Evolutionary conservation across 1,140 invertebrate genomes (phyloP).

Genomic region (Macrotrachela quadricornifera): DNA sequence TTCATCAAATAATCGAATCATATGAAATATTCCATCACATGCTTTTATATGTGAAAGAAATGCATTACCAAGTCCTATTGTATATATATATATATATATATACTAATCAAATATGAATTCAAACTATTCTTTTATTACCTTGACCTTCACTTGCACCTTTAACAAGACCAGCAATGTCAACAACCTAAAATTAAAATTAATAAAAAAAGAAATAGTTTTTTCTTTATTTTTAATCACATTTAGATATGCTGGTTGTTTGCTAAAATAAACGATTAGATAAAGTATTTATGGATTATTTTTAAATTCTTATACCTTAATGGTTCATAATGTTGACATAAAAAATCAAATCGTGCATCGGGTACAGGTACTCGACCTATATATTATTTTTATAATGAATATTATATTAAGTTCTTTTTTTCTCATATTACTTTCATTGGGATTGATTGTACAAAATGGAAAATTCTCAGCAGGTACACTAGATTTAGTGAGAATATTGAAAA

Average conservation of each 20-base stretch:
- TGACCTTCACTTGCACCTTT: conserved; percentile 93
- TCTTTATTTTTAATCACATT: conserved; percentile 40
- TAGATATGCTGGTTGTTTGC: conserved; percentile 76
- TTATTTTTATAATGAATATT: no score
- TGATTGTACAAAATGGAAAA: conserved; percentile 98
- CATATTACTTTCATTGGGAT: conserved; percentile 66
- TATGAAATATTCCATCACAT: conserved; percentile 94
- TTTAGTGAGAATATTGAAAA: conserved; percentile 96
- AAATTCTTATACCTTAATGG: conserved; percentile 38
- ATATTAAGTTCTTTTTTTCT: no score
- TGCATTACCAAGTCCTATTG: conserved; percentile 63
- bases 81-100: no score
- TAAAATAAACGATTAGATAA: conserved; percentile 20
- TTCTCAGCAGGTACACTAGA: conserved; percentile 87
- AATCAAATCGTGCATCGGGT: conserved; percentile 78
- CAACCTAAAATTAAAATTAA: conserved; percentile 16
- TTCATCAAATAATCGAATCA: conserved; percentile 64
- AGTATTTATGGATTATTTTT: no score
- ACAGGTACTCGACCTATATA: conserved; percentile 69
- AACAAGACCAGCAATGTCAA: conserved; percentile 93
- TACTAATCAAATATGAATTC: conserved; percentile 83
- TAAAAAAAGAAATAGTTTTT: no score
- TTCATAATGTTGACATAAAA: conserved; percentile 74
- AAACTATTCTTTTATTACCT: conserved; percentile 88
- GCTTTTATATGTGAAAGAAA: conserved; percentile 94